Percentiles rank a stretch among this genome's conserved stretches.
These are phyloP conservation scores for Opisthograptis luteolata DNA, from an alignment of 2,888 invertebrate species.

Conservation along the genomic window DNA sequence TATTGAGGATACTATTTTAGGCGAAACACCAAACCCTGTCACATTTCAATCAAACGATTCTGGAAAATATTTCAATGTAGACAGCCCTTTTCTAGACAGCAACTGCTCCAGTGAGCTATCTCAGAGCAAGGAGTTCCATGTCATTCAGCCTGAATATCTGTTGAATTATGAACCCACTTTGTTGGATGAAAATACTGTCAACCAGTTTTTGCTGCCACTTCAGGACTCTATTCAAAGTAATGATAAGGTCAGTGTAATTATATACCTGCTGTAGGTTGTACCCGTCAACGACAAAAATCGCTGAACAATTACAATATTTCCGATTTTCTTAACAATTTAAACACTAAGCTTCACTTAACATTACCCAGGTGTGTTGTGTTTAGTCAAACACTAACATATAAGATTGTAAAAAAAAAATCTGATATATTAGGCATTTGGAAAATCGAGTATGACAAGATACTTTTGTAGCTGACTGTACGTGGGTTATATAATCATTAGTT, in stretches of 20 bases:
- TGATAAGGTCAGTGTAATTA: conserved; percentile 58
- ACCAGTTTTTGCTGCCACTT: conserved; percentile 72
- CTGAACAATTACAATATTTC: too few species aligned
- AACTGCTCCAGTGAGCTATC: conserved; percentile 26
- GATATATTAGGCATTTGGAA: too few species aligned
- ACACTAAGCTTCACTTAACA: too few species aligned
- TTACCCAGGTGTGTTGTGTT: too few species aligned
- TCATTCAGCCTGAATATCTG: conserved; percentile 62
- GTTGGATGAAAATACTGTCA: conserved; percentile 74
- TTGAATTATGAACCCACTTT: conserved; percentile 69
- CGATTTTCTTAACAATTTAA: too few species aligned
- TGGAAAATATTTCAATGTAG: conserved; percentile 62
- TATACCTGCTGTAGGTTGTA: too few species aligned
- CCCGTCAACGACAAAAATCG: too few species aligned
- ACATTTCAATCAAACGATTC: conserved; percentile 63
- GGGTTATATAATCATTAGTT: too few species aligned
- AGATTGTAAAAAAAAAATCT: too few species aligned
- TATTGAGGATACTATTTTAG: conserved; percentile 22
- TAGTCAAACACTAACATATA: too few species aligned
- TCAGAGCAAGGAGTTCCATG: conserved; percentile 52
- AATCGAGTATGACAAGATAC: too few species aligned
- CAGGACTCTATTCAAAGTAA: conserved; percentile 48
- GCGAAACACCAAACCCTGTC: conserved; percentile 45
- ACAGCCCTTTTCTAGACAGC: conserved; percentile 47
- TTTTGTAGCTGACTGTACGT: too few species aligned